phyloP scores from a whole-genome alignment of 2,113 vertebrate species.

The Myodes glareolus region DNA sequence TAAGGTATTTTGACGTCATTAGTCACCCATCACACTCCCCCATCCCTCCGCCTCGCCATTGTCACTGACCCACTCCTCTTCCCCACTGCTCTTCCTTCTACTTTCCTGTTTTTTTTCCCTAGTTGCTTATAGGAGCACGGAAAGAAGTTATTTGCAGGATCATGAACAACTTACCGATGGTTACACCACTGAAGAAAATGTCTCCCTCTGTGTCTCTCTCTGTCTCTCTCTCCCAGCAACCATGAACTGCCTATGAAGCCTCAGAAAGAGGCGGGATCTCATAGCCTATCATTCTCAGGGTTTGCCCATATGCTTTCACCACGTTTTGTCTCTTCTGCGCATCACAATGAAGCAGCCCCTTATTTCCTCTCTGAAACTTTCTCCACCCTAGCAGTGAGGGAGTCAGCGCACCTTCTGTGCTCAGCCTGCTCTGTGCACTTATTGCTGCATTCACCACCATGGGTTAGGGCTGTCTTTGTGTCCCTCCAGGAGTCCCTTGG shows the following conservation, averaged over 20 bases:
- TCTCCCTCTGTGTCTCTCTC: background rate
- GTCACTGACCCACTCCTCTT: background rate
- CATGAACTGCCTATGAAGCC: background rate
- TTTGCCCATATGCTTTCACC: background rate
- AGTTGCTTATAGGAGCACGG: background rate
- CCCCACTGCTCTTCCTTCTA: background rate
- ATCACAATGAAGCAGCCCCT: background rate
- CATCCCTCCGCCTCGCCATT: rapidly evolving
- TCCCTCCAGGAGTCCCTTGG: background rate
- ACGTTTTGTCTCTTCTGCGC: background rate
- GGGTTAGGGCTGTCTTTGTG: background rate
- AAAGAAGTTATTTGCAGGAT: background rate
- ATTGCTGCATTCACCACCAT: background rate
- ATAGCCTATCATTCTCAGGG: background rate
- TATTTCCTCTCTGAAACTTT: background rate
- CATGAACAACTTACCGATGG: background rate
- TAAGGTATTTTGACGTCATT: background rate
- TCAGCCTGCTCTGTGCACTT: background rate
- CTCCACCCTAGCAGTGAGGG: background rate
- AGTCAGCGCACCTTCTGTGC: background rate
- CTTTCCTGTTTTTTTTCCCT: background rate
- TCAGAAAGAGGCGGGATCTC: background rate
- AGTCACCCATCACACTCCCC: background rate
- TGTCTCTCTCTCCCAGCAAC: background rate
- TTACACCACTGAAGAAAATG: background rate